Evolutionary conservation across 2,113 vertebrate species (phyloP).

Genomic region (Coracopsis vasa): DNA sequence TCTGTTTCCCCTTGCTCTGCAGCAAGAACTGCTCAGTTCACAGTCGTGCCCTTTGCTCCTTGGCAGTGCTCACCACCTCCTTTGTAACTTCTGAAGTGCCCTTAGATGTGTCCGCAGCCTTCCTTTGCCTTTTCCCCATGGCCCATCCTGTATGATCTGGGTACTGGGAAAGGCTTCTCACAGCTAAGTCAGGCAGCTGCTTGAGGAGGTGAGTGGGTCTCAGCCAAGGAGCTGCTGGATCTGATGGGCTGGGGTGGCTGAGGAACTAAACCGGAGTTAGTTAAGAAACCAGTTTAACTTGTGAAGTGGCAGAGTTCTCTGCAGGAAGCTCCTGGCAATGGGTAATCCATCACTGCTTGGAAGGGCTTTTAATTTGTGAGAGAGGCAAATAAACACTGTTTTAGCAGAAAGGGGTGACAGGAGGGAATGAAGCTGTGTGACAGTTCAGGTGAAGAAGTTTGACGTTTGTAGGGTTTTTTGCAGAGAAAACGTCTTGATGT

Average conservation of each 20-base stretch:
- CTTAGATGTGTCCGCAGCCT: neutral
- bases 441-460: neutral
- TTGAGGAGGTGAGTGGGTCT: neutral
- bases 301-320: neutral
- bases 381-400: neutral
- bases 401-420: neutral
- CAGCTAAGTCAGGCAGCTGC: fast-evolving
- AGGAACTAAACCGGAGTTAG: neutral
- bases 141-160: neutral
- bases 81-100: neutral
- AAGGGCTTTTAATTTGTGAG: neutral
- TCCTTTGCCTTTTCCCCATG: neutral
- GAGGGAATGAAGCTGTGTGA: neutral
- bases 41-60: neutral
- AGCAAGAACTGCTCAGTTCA: neutral
- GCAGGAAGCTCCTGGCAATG: neutral
- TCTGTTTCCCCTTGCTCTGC: neutral
- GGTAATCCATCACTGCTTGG: neutral
- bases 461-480: neutral
- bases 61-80: neutral
- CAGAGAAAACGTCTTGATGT: neutral
- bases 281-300: neutral
- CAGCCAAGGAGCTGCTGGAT: neutral
- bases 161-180: neutral
- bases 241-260: neutral